Evolutionary conservation across 2,888 invertebrate genomes (phyloP).

Genomic region (Flexamia atlantica): DNA sequence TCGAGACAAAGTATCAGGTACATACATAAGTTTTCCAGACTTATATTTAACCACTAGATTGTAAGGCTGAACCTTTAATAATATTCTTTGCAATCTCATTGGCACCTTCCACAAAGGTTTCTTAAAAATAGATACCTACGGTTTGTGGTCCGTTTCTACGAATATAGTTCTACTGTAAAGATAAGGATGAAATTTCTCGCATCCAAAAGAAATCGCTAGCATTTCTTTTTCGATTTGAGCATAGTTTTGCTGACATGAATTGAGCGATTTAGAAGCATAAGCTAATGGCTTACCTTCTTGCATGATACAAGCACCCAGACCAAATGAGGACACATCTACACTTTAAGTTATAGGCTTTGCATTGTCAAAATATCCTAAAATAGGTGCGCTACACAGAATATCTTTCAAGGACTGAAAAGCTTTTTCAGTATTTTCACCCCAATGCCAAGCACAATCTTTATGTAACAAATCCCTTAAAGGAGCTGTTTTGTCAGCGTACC

Average conservation of each 20-base stretch:
- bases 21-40: conserved; percentile 67
- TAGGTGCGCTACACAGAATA: conserved; percentile 65
- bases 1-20: conserved; percentile 65
- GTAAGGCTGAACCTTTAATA: conserved; percentile 61
- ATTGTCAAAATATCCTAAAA: conserved; percentile 71
- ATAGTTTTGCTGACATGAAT: conserved; percentile 69
- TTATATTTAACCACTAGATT: conserved; percentile 58
- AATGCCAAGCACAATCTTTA: conserved; percentile 69
- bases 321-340: conserved; percentile 70
- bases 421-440: conserved; percentile 69
- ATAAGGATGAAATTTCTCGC: conserved; percentile 72
- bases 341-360: conserved; percentile 68
- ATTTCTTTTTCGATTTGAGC: conserved; percentile 72
- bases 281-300: conserved; percentile 71
- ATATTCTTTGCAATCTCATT: conserved; percentile 62
- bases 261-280: conserved; percentile 72
- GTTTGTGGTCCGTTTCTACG: conserved; percentile 72
- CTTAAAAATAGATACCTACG: conserved; percentile 70
- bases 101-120: conserved; percentile 63
- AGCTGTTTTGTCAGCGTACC: conserved; percentile 45
- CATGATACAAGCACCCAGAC: conserved; percentile 71
- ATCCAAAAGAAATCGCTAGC: conserved; percentile 71
- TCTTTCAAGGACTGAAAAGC: conserved; percentile 68
- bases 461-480: conserved; percentile 68
- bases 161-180: conserved; percentile 70